Conservation (phyloP, 2,888 invertebrate genomes). For the Drosophila sordidapex region DNA sequence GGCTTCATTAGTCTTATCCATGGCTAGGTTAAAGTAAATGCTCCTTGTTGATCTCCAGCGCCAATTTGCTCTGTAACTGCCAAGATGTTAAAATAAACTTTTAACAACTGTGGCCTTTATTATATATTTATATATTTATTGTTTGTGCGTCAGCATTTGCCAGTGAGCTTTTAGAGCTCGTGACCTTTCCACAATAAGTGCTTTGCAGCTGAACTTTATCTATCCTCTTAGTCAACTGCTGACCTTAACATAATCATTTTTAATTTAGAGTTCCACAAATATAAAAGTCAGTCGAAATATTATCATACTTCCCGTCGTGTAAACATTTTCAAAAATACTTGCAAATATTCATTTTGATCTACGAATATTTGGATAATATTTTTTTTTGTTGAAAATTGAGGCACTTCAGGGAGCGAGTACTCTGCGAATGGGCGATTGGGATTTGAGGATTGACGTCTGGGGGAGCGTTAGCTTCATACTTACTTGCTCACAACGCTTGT, state of each 20-base stretch:
- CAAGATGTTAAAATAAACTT: not conserved
- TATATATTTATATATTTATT: not conserved
- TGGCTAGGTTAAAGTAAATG: not conserved
- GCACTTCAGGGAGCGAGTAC: slow-evolving; percentile 38
- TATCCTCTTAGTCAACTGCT: not conserved
- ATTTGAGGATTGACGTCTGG: not conserved
- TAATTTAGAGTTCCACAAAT: not conserved
- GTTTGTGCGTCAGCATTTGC: not conserved
- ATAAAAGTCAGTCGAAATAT: not conserved
- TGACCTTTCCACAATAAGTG: not conserved
- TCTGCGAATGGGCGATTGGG: not conserved
- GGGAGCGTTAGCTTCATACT: slow-evolving; percentile 24
- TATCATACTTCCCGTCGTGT: not conserved
- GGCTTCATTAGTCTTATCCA: not conserved
- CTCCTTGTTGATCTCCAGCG: not conserved
- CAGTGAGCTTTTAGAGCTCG: not conserved
- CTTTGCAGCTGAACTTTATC: not conserved
- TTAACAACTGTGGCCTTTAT: not conserved
- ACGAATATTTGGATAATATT: slow-evolving; percentile 15
- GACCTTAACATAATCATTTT: not conserved
- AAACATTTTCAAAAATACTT: not conserved
- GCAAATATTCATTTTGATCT: not conserved
- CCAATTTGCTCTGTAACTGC: not conserved
- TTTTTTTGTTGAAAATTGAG: slow-evolving; percentile 18
- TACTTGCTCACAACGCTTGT: slow-evolving; percentile 45